Evolutionary conservation across 1,140 invertebrate species (phyloP).

Genomic region (Heliconius hewitsoni): DNA sequence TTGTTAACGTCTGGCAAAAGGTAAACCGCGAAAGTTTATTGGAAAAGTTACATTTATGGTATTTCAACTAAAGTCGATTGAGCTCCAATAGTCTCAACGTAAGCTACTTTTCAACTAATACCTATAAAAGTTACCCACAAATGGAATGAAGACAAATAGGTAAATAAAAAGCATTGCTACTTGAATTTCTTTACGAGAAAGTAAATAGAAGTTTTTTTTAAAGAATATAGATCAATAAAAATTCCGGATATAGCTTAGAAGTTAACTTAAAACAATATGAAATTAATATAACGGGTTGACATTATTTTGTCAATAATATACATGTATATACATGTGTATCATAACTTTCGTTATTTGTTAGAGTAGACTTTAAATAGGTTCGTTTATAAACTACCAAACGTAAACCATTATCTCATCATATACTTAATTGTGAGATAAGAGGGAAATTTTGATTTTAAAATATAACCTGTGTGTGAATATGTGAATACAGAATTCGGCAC

Average conservation of each 20-base stretch:
- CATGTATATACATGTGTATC: no score
- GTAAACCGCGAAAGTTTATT: conserved; percentile 27
- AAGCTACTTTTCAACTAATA: conserved; percentile 20
- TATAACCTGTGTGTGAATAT: no score
- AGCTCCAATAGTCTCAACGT: conserved; percentile 6
- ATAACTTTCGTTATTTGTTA: no score
- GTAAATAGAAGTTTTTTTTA: neutral
- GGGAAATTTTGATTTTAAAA: no score
- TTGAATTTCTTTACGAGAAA: neutral
- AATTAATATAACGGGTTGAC: no score
- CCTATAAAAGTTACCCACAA: conserved; percentile 18
- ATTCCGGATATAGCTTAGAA: neutral
- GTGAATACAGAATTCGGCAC: no score
- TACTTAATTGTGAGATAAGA: no score
- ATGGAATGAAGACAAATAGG: conserved; percentile 6
- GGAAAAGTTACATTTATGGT: conserved; percentile 24
- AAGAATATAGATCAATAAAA: neutral
- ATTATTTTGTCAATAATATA: no score
- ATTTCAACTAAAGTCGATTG: conserved; percentile 17
- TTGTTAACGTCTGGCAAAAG: conserved; percentile 27
- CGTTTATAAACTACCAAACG: no score
- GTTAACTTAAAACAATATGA: no score
- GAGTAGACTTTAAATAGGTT: no score
- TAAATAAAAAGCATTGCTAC: neutral
- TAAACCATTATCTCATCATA: no score